Evolutionary conservation across 2,888 invertebrate genomes (phyloP), one percentile per base, ranked within the genome.

Genomic region (Machimus rusticus): DNA sequence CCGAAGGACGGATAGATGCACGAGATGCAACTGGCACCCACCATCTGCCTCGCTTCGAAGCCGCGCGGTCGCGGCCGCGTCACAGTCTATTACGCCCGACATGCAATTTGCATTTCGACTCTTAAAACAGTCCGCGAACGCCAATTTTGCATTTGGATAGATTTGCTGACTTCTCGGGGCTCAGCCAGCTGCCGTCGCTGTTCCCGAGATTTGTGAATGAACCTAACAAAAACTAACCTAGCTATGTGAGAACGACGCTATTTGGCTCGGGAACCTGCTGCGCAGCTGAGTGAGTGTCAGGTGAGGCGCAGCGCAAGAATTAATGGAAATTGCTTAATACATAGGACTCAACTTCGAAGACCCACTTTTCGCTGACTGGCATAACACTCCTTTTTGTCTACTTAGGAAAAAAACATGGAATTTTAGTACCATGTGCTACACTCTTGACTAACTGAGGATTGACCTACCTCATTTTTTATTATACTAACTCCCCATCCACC

Each of bases 11-110:
- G 82, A 84, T 66, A 66, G 23, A n/a, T 37, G 46, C 19, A 74
- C 85, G 43, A 85, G 85, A 85, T 85, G 85, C 85, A 85, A 85
- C 85, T 85, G 85, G 85, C 85, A 85, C 85, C 85, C 85, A 85
- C 85, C 85, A 85, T 74, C 85, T 85, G 85, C 85, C 23, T 28
- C 66, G 37, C 82, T 82, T 31, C 28, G 5, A 76, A 57, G 37
- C 57, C 16, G 82, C 34, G 28, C 66, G 28, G 82, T 37, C 85
- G 31, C 46, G 28, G 74, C 43, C 74, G 74, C 85, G 85, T 85
- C 85, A 85, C 85, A 85, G 85, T 85, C 85, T 85, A 85, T 85
- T 85, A 85, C 85, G 34, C 74, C 46, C 74, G 85, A 85, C 85
- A 74, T 74, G 85, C 85, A 74, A 85, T 85, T 85, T 85, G 85